Conservation (phyloP, 2,888 invertebrate genomes). For the Nysson spinosus region DNA sequence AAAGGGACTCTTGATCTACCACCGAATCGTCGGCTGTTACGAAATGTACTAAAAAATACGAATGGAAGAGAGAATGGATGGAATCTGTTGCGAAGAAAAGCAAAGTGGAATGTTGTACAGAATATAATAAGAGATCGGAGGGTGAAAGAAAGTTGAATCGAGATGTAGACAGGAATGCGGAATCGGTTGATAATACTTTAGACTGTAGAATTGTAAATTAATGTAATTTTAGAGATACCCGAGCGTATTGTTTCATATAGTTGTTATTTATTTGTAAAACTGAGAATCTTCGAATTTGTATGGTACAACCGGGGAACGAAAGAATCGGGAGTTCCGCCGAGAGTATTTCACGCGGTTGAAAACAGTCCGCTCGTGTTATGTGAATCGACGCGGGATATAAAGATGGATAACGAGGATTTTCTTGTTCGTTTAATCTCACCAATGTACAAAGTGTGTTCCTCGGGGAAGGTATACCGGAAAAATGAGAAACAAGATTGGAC, state of each 20-base stretch:
- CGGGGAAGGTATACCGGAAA: background rate
- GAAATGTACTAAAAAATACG: too few relatives aligned
- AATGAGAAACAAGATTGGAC: background rate
- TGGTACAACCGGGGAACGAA: slow-evolving; percentile 20
- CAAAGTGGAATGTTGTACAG: too few relatives aligned
- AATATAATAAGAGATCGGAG: background rate
- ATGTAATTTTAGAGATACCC: slow-evolving; percentile 50
- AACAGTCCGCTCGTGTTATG: slow-evolving; percentile 11
- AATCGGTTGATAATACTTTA: slow-evolving; percentile 32
- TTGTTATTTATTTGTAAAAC: slow-evolving; percentile 54
- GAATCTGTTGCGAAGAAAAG: too few relatives aligned
- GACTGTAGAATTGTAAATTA: slow-evolving; percentile 55
- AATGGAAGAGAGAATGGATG: background rate
- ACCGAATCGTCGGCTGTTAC: too few relatives aligned
- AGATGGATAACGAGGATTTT: background rate
- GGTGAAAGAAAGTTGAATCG: background rate
- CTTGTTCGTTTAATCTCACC: background rate
- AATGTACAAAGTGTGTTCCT: slow-evolving; percentile 37
- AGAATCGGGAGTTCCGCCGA: slow-evolving; percentile 33
- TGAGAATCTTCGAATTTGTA: slow-evolving; percentile 28
- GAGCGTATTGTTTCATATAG: slow-evolving; percentile 51
- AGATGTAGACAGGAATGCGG: slow-evolving; percentile 4
- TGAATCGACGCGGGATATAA: slow-evolving; percentile 3
- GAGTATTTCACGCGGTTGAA: slow-evolving; percentile 39
- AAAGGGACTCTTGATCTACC: too few relatives aligned